These are phyloP conservation scores for Cerastoderma edule DNA, from an alignment of 2,888 invertebrate genomes.

Conservation along the genomic window DNA sequence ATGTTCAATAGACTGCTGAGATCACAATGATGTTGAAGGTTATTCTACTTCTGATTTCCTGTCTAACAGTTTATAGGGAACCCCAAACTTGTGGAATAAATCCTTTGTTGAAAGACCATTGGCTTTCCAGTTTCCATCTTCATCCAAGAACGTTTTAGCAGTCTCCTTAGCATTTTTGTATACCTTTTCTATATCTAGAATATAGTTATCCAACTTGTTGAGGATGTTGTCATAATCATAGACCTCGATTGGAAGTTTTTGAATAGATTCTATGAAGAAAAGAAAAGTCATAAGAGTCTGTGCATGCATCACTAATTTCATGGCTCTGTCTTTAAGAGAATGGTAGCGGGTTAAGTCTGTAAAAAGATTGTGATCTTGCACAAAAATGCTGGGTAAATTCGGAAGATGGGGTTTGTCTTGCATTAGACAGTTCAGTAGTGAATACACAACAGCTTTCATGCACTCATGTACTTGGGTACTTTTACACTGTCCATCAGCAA, in stretches of 20 bases:
- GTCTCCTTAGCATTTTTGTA: not conserved
- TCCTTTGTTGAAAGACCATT: not conserved
- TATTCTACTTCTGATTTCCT: too few relatives aligned
- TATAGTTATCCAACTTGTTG: not conserved
- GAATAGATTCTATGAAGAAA: not conserved
- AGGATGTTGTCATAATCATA: not conserved
- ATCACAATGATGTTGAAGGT: too few relatives aligned
- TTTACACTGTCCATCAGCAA: not conserved
- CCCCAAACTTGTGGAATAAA: not conserved
- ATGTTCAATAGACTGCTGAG: too few relatives aligned
- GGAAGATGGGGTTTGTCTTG: not conserved
- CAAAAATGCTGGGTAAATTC: not conserved
- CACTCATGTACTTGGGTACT: not conserved
- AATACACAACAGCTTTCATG: not conserved
- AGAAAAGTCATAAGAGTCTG: not conserved
- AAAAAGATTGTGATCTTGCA: not conserved
- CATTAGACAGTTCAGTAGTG: not conserved
- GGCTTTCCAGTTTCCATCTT: slow-evolving; percentile 8
- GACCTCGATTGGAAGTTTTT: not conserved
- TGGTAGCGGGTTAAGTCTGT: not conserved
- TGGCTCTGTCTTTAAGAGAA: not conserved
- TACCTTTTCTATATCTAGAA: not conserved
- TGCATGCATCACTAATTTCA: not conserved
- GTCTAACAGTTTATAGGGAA: not conserved
- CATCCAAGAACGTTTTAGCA: not conserved